These are phyloP conservation scores for Xylocopa sonorina DNA, from an alignment of 1,140 invertebrate species.

Conservation along the genomic window DNA sequence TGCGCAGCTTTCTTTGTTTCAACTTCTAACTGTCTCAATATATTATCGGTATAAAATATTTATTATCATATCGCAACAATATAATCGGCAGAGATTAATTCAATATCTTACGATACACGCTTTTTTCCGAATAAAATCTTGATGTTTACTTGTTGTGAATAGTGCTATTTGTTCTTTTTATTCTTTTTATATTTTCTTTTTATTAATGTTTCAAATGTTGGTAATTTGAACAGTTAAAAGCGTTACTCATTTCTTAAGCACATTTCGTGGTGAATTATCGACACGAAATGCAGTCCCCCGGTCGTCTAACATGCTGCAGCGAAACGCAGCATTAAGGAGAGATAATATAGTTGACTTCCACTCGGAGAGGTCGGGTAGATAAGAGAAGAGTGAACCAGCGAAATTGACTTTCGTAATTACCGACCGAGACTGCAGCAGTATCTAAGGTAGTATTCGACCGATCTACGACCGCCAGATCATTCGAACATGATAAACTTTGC, in stretches of 20 bases:
- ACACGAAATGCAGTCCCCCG: background rate
- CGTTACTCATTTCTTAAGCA: background rate
- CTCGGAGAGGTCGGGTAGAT: conserved; percentile 40
- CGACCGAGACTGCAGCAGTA: conserved; percentile 19
- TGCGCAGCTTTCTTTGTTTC: background rate
- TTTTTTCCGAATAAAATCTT: background rate
- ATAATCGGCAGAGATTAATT: too few relatives aligned
- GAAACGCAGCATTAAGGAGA: conserved; percentile 33
- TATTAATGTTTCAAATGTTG: background rate
- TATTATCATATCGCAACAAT: too few relatives aligned
- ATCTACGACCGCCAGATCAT: conserved; percentile 15
- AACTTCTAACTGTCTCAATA: background rate
- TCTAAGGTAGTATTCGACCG: conserved; percentile 1
- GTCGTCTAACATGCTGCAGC: conserved; percentile 18
- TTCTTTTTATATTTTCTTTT: background rate
- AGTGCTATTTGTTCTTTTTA: background rate
- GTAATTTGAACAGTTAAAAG: background rate
- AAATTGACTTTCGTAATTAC: conserved; percentile 51
- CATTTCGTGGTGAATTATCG: conserved; percentile 7
- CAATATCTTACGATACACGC: background rate
- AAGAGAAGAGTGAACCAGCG: conserved; percentile 35
- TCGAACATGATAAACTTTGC: conserved; percentile 17
- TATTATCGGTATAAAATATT: background rate
- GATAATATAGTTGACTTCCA: conserved; percentile 49
- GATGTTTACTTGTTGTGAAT: background rate